These are phyloP conservation scores for Argopecten irradians DNA, from an alignment of 1,140 invertebrate species.

Conservation along the genomic window DNA sequence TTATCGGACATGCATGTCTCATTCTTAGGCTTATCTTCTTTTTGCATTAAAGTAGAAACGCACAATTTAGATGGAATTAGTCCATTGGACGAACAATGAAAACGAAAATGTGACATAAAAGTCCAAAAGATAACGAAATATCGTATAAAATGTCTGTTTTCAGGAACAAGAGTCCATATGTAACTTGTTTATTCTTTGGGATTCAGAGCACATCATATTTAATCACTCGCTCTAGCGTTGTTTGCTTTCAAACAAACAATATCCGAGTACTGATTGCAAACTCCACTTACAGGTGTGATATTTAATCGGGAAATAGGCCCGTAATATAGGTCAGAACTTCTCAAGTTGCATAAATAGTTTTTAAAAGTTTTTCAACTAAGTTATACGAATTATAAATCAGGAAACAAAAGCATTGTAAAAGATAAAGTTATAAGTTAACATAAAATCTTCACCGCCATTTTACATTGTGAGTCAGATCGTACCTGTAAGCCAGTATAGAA, in stretches of 20 bases:
- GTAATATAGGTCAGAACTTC: neutral
- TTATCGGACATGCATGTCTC: neutral
- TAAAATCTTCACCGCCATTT: no score
- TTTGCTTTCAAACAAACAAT: neutral
- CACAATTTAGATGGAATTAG: neutral
- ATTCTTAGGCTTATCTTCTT: neutral
- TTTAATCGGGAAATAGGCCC: neutral
- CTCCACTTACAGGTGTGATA: neutral
- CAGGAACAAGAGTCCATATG: no score
- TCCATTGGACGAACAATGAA: no score
- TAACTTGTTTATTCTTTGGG: no score
- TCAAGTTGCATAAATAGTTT: neutral
- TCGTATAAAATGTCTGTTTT: no score
- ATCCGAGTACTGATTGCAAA: neutral
- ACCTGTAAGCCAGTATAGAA: no score
- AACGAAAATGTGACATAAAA: no score
- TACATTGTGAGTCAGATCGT: no score
- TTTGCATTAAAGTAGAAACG: neutral
- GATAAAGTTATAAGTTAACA: no score
- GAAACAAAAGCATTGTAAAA: neutral
- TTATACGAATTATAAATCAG: neutral
- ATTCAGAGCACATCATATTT: no score
- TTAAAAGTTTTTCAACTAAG: neutral
- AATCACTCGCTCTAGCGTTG: no score
- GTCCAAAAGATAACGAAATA: no score